Evolutionary conservation across 2,797 vertebrate genomes (phyloP).

Genomic region (Jordanella pulchra): DNA sequence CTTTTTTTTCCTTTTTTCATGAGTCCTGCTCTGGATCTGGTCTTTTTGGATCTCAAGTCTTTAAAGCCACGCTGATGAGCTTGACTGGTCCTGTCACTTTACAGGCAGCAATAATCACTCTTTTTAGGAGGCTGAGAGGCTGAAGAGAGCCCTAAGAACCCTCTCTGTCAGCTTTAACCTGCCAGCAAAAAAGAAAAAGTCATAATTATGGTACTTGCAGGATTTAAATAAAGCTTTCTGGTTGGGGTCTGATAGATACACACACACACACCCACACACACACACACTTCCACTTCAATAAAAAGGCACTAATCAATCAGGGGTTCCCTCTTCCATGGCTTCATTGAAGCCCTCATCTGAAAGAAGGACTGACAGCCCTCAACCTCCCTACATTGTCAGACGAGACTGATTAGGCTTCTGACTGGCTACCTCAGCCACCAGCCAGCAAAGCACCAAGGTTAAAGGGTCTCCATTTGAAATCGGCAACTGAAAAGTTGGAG

Average conservation of each 20-base stretch:
- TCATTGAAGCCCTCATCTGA: slow-evolving; percentile 75
- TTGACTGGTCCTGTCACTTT: slow-evolving; percentile 61
- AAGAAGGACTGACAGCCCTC: slow-evolving; percentile 82
- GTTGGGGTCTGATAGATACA: slow-evolving; percentile 62
- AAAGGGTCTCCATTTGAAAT: slow-evolving; percentile 81
- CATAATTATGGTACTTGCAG: slow-evolving; percentile 80
- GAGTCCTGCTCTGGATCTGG: slow-evolving; percentile 48
- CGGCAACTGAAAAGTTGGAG: slow-evolving; percentile 78
- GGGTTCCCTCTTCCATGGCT: slow-evolving; percentile 69
- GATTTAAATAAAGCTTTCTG: slow-evolving; percentile 77
- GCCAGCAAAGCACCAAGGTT: slow-evolving; percentile 75
- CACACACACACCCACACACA: slow-evolving; percentile 41
- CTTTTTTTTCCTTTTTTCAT: slow-evolving; percentile 34
- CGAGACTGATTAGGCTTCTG: slow-evolving; percentile 79
- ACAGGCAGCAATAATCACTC: slow-evolving; percentile 76
- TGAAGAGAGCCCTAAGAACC: slow-evolving; percentile 80
- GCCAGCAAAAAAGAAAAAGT: slow-evolving; percentile 77
- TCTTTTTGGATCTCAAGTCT: slow-evolving; percentile 47
- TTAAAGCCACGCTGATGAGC: slow-evolving; percentile 68
- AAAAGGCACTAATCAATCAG: slow-evolving; percentile 83
- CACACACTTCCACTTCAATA: slow-evolving; percentile 70
- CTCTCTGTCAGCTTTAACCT: slow-evolving; percentile 77
- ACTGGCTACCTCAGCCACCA: slow-evolving; percentile 77
- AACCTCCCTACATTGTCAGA: slow-evolving; percentile 79
- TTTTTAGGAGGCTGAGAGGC: slow-evolving; percentile 75